Percentiles rank a stretch among this genome's conserved stretches.
Conservation (phyloP, 2,797 vertebrate species). For the Hippocampus kuda region DNA sequence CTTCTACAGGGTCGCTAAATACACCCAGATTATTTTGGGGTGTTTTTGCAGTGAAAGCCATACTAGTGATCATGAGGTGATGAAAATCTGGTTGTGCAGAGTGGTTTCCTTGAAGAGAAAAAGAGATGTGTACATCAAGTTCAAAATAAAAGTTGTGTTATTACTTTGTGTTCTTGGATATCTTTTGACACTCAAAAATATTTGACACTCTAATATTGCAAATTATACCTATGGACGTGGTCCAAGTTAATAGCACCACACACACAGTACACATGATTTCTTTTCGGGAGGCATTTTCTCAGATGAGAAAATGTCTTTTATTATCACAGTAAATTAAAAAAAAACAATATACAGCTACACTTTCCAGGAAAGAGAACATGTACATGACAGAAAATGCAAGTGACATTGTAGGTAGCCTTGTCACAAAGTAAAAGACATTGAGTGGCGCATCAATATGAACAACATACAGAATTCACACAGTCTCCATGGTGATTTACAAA, state of each 20-base stretch:
- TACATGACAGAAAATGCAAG: too few relatives aligned
- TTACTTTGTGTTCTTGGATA: constrained; percentile 29
- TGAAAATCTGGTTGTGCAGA: constrained; percentile 26
- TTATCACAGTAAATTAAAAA: background rate
- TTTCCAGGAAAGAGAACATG: too few relatives aligned
- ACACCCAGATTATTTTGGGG: constrained; percentile 36
- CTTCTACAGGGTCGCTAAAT: constrained; percentile 30
- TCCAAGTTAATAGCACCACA: background rate
- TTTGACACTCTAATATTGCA: background rate
- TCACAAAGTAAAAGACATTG: background rate
- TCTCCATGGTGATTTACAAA: background rate
- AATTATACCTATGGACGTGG: background rate
- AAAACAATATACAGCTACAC: background rate
- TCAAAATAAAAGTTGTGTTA: constrained; percentile 23
- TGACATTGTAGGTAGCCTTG: too few relatives aligned
- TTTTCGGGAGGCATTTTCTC: background rate
- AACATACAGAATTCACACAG: background rate
- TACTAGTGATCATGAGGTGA: constrained; percentile 36
- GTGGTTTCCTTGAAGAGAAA: constrained; percentile 26
- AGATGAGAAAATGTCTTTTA: background rate
- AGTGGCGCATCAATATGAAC: background rate
- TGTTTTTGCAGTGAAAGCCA: constrained; percentile 54
- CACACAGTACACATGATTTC: background rate
- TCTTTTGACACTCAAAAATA: constrained; percentile 2
- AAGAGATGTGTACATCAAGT: constrained; percentile 47